Evolutionary conservation across 2,797 vertebrate genomes (phyloP).

Genomic region (Pantherophis vulpinus): DNA sequence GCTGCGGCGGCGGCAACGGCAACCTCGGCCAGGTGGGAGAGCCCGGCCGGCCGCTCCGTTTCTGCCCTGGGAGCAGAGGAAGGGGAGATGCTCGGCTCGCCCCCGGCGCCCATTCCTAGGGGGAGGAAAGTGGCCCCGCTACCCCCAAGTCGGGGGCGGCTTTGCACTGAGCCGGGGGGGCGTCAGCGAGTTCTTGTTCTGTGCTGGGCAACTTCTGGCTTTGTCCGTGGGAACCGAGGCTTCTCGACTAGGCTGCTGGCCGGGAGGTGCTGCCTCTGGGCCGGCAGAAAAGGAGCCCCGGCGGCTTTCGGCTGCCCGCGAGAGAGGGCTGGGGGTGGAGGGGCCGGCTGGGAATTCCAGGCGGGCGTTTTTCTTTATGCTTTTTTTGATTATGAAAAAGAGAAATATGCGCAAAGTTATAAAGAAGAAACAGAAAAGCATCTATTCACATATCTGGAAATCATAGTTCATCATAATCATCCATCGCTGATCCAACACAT

Average conservation of each 20-base stretch:
- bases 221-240: background rate
- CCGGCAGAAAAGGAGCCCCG: background rate
- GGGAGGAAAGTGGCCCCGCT: too few relatives aligned
- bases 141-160: too few relatives aligned
- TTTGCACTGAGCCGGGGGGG: background rate
- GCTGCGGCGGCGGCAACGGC: too few relatives aligned
- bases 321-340: too few relatives aligned
- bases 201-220: too few relatives aligned
- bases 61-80: too few relatives aligned
- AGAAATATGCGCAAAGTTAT: background rate
- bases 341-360: background rate
- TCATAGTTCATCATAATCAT: background rate
- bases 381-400: background rate
- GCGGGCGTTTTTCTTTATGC: background rate
- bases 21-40: background rate
- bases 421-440: background rate
- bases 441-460: background rate
- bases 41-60: background rate
- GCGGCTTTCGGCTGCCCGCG: too few relatives aligned
- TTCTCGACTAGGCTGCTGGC: background rate
- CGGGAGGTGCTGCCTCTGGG: too few relatives aligned
- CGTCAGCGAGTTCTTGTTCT: background rate
- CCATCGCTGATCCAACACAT: background rate
- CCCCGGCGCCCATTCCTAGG: too few relatives aligned
- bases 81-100: too few relatives aligned